Conservation (phyloP, 2,888 invertebrate genomes). For the Volucella inflata region DNA sequence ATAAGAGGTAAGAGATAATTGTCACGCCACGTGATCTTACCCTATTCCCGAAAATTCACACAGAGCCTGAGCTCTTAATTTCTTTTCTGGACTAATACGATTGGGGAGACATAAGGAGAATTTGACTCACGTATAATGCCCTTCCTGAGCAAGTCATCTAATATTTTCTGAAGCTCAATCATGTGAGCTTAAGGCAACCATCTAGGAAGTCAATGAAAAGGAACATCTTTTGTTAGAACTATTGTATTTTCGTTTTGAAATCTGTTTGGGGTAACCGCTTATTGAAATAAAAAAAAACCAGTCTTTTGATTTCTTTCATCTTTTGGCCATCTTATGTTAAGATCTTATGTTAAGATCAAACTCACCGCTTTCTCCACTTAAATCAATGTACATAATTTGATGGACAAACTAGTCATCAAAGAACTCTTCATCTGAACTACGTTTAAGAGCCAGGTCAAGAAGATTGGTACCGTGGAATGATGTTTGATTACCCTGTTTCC, state of each 20-base stretch:
- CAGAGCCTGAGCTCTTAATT: constrained; percentile 37
- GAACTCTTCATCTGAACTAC: too few relatives aligned
- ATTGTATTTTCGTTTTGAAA: constrained; percentile 31
- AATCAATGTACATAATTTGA: too few relatives aligned
- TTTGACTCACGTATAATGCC: constrained; percentile 7
- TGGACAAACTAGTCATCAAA: too few relatives aligned
- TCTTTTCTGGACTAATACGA: constrained; percentile 61
- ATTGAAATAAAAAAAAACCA: neutral
- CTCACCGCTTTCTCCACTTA: too few relatives aligned
- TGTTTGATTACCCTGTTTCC: neutral
- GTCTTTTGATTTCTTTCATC: neutral
- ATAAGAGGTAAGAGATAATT: neutral
- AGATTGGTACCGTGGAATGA: neutral
- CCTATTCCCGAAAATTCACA: constrained; percentile 28
- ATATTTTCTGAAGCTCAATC: constrained; percentile 7
- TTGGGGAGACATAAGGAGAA: constrained; percentile 45
- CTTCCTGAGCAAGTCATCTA: constrained; percentile 7
- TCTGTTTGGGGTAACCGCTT: neutral
- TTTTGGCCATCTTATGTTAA: neutral
- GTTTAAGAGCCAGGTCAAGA: too few relatives aligned
- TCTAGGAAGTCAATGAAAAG: constrained; percentile 26
- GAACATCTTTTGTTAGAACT: constrained; percentile 2
- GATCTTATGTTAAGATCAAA: too few relatives aligned
- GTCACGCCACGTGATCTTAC: constrained; percentile 35
- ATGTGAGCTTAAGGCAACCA: constrained; percentile 27